These are phyloP conservation scores for Drosophila lini DNA, from an alignment of 1,140 invertebrate species.

Conservation along the genomic window DNA sequence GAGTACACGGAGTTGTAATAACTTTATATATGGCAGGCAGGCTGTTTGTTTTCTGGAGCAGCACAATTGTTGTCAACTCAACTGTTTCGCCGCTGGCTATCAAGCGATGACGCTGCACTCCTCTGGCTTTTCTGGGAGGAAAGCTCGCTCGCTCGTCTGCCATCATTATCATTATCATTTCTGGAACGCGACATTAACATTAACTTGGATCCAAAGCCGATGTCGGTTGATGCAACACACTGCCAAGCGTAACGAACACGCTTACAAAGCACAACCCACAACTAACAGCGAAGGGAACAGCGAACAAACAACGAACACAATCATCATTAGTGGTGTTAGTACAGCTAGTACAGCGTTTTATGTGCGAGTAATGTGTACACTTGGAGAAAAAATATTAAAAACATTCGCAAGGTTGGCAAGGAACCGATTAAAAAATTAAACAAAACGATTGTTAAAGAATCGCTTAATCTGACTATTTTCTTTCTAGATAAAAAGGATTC, in stretches of 20 bases:
- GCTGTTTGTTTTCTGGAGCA: slow-evolving; percentile 69
- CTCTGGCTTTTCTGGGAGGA: not conserved
- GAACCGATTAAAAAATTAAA: too few species aligned
- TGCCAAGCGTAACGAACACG: slow-evolving; percentile 80
- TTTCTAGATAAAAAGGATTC: too few species aligned
- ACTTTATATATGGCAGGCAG: slow-evolving; percentile 56
- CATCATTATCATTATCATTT: slow-evolving; percentile 70
- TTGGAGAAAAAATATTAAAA: not conserved
- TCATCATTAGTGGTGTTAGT: slow-evolving; percentile 73
- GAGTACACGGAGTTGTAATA: slow-evolving; percentile 62
- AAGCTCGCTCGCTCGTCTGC: slow-evolving; percentile 11
- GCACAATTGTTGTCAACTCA: slow-evolving; percentile 64
- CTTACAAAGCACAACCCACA: slow-evolving; percentile 57
- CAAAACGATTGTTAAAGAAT: too few species aligned
- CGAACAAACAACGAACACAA: slow-evolving; percentile 61
- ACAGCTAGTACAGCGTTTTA: slow-evolving; percentile 32
- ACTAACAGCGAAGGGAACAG: slow-evolving; percentile 38
- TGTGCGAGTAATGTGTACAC: not conserved
- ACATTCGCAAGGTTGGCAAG: too few species aligned
- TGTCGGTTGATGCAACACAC: slow-evolving; percentile 68
- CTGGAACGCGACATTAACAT: slow-evolving; percentile 77
- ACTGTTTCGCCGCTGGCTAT: slow-evolving; percentile 45
- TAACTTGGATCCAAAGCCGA: slow-evolving; percentile 52
- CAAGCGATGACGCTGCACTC: slow-evolving; percentile 52
- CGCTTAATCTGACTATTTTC: too few species aligned